Percentiles rank a stretch among this genome's conserved stretches.
These are phyloP conservation scores for Lamprologus speciosus DNA, from an alignment of 2,113 vertebrate species.

Conservation along the genomic window DNA sequence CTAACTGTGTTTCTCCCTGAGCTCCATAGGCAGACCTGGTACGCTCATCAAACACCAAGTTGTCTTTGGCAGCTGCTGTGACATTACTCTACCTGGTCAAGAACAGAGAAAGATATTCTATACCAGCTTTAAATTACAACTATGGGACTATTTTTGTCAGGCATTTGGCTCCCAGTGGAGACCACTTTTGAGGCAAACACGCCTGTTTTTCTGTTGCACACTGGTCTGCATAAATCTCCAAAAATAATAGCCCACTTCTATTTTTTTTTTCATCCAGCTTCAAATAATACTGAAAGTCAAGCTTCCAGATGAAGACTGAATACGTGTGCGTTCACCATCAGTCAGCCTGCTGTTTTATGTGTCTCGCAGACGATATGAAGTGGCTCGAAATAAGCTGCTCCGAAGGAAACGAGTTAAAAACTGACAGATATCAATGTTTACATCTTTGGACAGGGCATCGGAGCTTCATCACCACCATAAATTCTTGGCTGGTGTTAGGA, in stretches of 20 bases:
- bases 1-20: not conserved
- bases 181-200: slow-evolving; percentile 29
- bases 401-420: not conserved
- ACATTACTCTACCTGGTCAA: slow-evolving; percentile 61
- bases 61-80: slow-evolving; percentile 64
- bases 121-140: slow-evolving; percentile 69
- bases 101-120: slow-evolving; percentile 68
- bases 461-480: not conserved
- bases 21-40: slow-evolving; percentile 55
- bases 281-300: slow-evolving; percentile 44
- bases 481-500: not conserved
- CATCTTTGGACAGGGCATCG: not conserved
- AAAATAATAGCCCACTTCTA: slow-evolving; percentile 34
- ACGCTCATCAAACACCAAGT: slow-evolving; percentile 58
- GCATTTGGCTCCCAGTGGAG: slow-evolving; percentile 33
- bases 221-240: slow-evolving; percentile 50
- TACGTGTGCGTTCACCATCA: not conserved
- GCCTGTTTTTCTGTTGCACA: slow-evolving; percentile 40
- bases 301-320: slow-evolving; percentile 48
- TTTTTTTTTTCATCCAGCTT: slow-evolving; percentile 38
- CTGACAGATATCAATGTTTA: not conserved
- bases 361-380: not conserved
- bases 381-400: not conserved
- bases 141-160: slow-evolving; percentile 54
- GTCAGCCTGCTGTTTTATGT: not conserved